Conservation (phyloP, 2,797 vertebrate species). For the Hozukius guyotensis region DNA sequence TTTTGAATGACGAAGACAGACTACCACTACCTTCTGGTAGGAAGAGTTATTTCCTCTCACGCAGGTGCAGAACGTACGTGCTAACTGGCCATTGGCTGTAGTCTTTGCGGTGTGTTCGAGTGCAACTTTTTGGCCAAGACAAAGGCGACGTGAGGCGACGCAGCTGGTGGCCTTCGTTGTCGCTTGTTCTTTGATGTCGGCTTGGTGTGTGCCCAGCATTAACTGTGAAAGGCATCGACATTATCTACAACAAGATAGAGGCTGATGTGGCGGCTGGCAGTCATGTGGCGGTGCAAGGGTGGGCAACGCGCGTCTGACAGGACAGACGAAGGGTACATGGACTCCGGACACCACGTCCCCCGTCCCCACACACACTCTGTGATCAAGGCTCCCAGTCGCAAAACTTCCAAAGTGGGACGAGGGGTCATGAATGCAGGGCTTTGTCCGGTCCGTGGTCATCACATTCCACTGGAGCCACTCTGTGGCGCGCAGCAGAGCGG, state of each 20-base stretch:
- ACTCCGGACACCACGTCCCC: conserved; percentile 20
- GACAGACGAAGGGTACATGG: conserved; percentile 54
- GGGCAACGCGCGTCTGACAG: conserved; percentile 44
- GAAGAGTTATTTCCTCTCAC: too few relatives aligned
- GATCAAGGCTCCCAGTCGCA: conserved; percentile 70
- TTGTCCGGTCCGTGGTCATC: conserved; percentile 82
- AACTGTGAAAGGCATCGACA: too few relatives aligned
- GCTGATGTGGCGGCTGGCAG: too few relatives aligned
- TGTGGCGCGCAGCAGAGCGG: conserved; percentile 75
- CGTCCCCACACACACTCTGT: conserved; percentile 18
- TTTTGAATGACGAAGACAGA: too few relatives aligned
- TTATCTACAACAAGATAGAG: too few relatives aligned
- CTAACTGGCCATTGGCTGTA: rapidly evolving
- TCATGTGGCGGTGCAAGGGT: background rate
- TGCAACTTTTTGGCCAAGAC: too few relatives aligned
- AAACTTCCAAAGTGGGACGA: conserved; percentile 72
- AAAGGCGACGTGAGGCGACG: too few relatives aligned
- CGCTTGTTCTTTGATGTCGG: too few relatives aligned
- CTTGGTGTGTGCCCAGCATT: too few relatives aligned
- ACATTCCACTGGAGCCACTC: conserved; percentile 86
- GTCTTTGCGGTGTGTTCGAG: too few relatives aligned
- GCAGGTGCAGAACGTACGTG: too few relatives aligned
- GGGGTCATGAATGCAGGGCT: conserved; percentile 80
- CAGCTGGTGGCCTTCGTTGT: rapidly evolving
- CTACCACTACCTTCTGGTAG: rapidly evolving